Base-by-base conservation (phyloP, 2,888 invertebrate genomes). In the Patella pellucida region DNA sequence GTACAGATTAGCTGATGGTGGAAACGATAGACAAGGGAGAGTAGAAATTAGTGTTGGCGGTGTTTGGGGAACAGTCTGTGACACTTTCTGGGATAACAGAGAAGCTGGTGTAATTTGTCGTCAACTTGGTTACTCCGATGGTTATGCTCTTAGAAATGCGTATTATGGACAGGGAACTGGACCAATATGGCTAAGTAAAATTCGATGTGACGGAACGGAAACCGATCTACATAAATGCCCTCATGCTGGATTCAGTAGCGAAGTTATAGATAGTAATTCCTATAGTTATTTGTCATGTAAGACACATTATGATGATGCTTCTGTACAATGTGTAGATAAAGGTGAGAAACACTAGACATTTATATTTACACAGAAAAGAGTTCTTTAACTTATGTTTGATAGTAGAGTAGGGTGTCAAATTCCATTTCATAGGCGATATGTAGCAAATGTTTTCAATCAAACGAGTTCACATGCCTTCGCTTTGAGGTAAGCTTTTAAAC, bases 61-160 rank as follows among this genome's bases (percentile, higher is more conserved):
- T 1, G 92, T 92, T 76, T 95, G 94, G 93, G 95, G 95, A 0
- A 93, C 93, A 78, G 92, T 95, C 7, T 95, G 95, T 88, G 95
- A 95, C 85, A 94, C 95, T 81, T 93, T 93, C 82, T 95, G 95
- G 87, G 94, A 93, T 19, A 89, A 94, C 79, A 92, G 91, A 23
- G 94, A 94, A 83, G 95, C 95, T 0, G 92, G 93, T 81, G 95
- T 95, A 0, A 78, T 88, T 50, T 88, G 88, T 75, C 85, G 86
- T 3, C 78, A 81, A 16, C 78, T 84, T 71, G 84, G 83, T 41
- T 87, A 81, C 78, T 81, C 79, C 41, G 86, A 84, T 70, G 88
- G 88, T 3, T 85, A 84, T 72, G 82, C 85, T 1, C 71, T 85
- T n/a, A 76, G 52, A 16, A 77, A 76, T 12, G 80, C 79, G 5